phyloP scores from a whole-genome alignment of 2,797 vertebrate species.

The Sebastes iracundus region DNA sequence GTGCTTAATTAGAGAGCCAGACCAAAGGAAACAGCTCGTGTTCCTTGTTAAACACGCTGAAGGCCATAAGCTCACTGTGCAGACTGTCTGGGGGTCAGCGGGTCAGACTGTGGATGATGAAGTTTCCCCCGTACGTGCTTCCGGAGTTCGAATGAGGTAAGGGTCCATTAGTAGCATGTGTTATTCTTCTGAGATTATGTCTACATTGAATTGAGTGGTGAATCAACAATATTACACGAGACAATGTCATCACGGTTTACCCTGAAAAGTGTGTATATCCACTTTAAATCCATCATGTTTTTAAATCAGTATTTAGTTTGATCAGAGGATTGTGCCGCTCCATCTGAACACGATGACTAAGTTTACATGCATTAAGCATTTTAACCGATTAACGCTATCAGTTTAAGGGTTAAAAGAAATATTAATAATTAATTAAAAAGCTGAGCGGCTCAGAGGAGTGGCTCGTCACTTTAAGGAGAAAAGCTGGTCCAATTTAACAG shows the following conservation, averaged over 20 bases:
- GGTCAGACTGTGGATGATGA: slow-evolving; percentile 52
- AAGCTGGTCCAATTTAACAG: too few species aligned
- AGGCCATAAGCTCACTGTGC: slow-evolving; percentile 17
- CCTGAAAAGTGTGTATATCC: neutral
- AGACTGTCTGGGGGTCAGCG: slow-evolving; percentile 52
- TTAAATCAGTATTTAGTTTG: neutral
- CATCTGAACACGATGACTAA: neutral
- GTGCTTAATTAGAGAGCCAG: slow-evolving; percentile 62
- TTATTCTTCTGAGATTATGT: slow-evolving; percentile 19
- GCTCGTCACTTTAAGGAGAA: too few species aligned
- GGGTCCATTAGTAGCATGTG: slow-evolving; percentile 20
- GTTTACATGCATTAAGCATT: neutral
- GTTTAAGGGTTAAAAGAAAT: too few species aligned
- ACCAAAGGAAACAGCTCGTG: slow-evolving; percentile 59
- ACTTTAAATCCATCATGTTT: neutral
- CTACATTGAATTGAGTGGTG: neutral
- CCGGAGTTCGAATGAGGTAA: slow-evolving; percentile 41
- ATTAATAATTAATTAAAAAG: too few species aligned
- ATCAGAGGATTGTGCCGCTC: neutral
- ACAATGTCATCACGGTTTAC: neutral
- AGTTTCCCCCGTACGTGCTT: slow-evolving; percentile 40
- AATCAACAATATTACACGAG: neutral
- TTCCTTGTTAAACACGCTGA: slow-evolving; percentile 71
- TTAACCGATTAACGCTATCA: too few species aligned
- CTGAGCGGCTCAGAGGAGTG: too few species aligned